These are phyloP conservation scores for Diogma glabrata DNA, from an alignment of 2,888 invertebrate species.

Conservation along the genomic window DNA sequence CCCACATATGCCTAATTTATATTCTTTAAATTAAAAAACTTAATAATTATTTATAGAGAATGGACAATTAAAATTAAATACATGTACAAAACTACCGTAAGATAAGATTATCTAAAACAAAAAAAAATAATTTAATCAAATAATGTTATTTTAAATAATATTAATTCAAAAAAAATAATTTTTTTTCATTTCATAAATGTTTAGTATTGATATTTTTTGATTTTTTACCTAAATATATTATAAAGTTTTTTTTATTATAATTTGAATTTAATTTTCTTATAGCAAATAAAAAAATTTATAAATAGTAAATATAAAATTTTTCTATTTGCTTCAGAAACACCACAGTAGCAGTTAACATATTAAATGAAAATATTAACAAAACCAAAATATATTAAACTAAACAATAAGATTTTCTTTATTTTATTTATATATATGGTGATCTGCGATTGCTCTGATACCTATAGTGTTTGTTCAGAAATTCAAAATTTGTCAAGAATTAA, in stretches of 20 bases:
- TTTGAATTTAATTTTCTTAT: conserved; percentile 4
- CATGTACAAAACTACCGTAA: no score
- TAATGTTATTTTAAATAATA: not conserved
- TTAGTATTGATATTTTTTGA: not conserved
- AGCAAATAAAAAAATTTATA: conserved; percentile 9
- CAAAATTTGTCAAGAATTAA: no score
- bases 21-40: no score
- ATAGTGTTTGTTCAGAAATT: no score
- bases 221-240: conserved; percentile 2
- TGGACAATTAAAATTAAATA: no score
- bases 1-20: no score
- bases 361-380: conserved; percentile 19
- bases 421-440: no score
- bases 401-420: no score
- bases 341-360: conserved; percentile 40
- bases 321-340: conserved; percentile 26
- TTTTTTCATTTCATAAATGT: conserved; percentile 7
- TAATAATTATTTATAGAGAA: no score
- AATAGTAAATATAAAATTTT: not conserved
- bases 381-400: conserved; percentile 13
- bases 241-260: not conserved
- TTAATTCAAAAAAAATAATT: conserved; percentile 4
- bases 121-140: no score
- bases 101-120: no score
- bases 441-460: no score